These are phyloP conservation scores for honey bee (Apis mellifera) DNA, from an alignment of 1,140 invertebrate species.

Conservation along the genomic window DNA sequence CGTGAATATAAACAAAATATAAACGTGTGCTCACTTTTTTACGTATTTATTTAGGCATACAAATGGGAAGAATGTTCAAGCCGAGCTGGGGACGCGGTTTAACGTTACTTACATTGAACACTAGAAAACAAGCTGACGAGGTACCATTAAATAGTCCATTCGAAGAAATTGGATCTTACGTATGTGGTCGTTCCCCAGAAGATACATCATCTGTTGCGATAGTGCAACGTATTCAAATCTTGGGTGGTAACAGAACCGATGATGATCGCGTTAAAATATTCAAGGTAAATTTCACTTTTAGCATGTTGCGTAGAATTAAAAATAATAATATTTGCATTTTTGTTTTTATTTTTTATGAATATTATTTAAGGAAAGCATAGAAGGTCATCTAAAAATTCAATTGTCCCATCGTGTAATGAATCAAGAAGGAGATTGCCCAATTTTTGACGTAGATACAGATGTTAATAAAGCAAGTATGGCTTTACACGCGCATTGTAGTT, in stretches of 20 bases:
- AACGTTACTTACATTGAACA: slow-evolving; percentile 82
- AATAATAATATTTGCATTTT: slow-evolving; percentile 8
- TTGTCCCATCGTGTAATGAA: slow-evolving; percentile 78
- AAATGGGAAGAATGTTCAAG: slow-evolving; percentile 86
- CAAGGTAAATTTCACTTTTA: slow-evolving; percentile 66
- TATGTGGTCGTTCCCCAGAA: slow-evolving; percentile 66
- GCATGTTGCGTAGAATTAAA: slow-evolving; percentile 23
- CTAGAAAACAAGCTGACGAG: slow-evolving; percentile 71
- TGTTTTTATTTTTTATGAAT: slow-evolving; percentile 30
- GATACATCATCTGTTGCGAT: slow-evolving; percentile 75
- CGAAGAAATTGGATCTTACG: slow-evolving; percentile 70
- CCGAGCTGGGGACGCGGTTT: slow-evolving; percentile 89
- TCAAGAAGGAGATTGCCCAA: slow-evolving; percentile 79
- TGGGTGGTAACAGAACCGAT: slow-evolving; percentile 69
- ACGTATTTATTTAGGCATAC: slow-evolving; percentile 64
- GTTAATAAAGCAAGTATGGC: slow-evolving; percentile 71
- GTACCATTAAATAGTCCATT: slow-evolving; percentile 71
- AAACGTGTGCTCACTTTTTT: too few species aligned
- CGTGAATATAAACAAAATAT: background rate
- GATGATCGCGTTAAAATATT: slow-evolving; percentile 68
- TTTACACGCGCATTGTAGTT: slow-evolving; percentile 80
- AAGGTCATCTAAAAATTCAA: slow-evolving; percentile 81
- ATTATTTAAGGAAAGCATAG: slow-evolving; percentile 73
- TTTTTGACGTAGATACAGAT: slow-evolving; percentile 71
- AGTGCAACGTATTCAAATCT: slow-evolving; percentile 76